Conservation (phyloP, 2,888 invertebrate genomes). For the Spodoptera exigua region DNA sequence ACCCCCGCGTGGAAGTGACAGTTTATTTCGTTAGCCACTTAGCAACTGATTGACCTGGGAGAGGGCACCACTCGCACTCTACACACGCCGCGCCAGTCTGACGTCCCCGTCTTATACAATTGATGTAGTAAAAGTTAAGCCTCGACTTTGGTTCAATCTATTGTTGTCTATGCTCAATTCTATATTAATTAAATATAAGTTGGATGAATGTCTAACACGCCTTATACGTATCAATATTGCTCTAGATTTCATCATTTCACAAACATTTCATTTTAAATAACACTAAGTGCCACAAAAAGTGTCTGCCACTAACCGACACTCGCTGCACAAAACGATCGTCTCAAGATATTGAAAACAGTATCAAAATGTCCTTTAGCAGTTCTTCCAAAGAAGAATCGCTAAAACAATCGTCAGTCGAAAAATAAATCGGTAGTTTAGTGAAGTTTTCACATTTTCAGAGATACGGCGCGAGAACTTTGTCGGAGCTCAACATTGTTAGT, state of each 20-base stretch:
- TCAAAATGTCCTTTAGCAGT: slow-evolving; percentile 22
- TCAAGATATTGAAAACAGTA: slow-evolving; percentile 9
- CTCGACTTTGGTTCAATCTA: neutral
- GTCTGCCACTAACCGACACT: too few species aligned
- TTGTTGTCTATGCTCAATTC: too few species aligned
- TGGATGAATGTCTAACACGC: too few species aligned
- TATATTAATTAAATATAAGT: too few species aligned
- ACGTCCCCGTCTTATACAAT: slow-evolving; percentile 25
- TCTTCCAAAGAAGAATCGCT: slow-evolving; percentile 33
- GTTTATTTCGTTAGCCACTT: slow-evolving; percentile 75
- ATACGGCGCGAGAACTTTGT: slow-evolving; percentile 50
- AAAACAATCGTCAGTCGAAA: slow-evolving; percentile 56
- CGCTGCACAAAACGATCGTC: neutral
- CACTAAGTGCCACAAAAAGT: too few species aligned
- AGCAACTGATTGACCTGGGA: slow-evolving; percentile 69
- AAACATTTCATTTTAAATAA: too few species aligned
- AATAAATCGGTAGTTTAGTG: slow-evolving; percentile 60
- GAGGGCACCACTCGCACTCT: slow-evolving; percentile 52
- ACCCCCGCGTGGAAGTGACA: slow-evolving; percentile 71
- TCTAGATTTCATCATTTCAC: too few species aligned
- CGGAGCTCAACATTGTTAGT: slow-evolving; percentile 62
- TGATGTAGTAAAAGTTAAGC: slow-evolving; percentile 1
- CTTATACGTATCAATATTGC: too few species aligned
- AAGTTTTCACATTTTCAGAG: slow-evolving; percentile 67
- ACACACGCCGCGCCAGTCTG: slow-evolving; percentile 35